phyloP scores from a whole-genome alignment of 1,140 invertebrate genomes.

The Lasaia peninsularis region DNA sequence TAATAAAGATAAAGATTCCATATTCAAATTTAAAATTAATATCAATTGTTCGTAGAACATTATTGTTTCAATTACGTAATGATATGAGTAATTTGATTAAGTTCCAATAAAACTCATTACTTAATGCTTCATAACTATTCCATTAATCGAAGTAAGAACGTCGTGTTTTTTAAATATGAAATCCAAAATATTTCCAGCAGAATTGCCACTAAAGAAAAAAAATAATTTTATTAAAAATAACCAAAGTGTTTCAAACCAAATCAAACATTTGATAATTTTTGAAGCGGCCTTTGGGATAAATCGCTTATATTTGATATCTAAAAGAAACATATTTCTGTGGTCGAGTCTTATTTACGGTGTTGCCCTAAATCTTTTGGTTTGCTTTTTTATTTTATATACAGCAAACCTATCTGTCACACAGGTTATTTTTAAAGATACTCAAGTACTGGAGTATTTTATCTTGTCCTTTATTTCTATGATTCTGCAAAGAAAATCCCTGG shows the following conservation, averaged over 20 bases:
- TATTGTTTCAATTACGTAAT: too few species aligned
- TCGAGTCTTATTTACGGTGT: background rate
- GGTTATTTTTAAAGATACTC: constrained; percentile 24
- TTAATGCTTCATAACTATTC: background rate
- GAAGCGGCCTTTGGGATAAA: constrained; percentile 17
- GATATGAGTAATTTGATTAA: too few species aligned
- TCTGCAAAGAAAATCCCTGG: constrained; percentile 25
- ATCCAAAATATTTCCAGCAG: background rate
- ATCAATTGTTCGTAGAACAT: too few species aligned
- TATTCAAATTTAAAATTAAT: too few species aligned
- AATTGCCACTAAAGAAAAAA: constrained; percentile 19
- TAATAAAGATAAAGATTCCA: too few species aligned
- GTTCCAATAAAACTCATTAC: too few species aligned
- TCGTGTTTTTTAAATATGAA: background rate
- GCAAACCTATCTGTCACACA: constrained; percentile 1
- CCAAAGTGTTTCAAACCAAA: background rate
- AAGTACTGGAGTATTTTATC: constrained; percentile 28
- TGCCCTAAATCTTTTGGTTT: background rate
- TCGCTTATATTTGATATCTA: constrained; percentile 17
- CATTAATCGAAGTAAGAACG: background rate
- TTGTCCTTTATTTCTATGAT: constrained; percentile 27
- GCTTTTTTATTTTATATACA: background rate
- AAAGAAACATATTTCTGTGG: constrained; percentile 8
- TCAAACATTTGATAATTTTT: constrained; percentile 15
- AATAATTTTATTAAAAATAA: constrained; percentile 21